phyloP scores from a whole-genome alignment of 2,113 vertebrate genomes.

The Merops nubicus region DNA sequence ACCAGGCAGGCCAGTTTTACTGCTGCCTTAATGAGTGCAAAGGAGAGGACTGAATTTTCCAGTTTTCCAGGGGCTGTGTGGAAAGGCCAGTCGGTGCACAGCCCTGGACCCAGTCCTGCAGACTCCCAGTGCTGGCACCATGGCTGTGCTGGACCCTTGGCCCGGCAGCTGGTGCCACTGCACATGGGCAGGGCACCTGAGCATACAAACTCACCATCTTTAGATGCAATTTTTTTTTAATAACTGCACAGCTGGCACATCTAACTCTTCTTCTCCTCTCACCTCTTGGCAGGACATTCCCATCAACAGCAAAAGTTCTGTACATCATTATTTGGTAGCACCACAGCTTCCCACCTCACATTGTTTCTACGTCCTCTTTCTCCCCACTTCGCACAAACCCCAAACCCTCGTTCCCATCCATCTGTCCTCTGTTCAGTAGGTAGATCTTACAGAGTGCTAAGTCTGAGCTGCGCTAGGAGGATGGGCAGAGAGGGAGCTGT shows the following conservation, averaged over 20 bases:
- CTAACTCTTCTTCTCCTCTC: not conserved
- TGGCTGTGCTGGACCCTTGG: not conserved
- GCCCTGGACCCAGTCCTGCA: not conserved
- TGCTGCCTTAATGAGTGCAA: not conserved
- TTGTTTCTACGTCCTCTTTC: not conserved
- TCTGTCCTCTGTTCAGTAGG: not conserved
- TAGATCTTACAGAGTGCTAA: not conserved
- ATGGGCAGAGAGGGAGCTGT: not conserved
- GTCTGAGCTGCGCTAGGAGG: not conserved
- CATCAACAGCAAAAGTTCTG: no score
- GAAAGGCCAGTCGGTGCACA: accelerated
- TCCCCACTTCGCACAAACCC: not conserved
- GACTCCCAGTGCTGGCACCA: not conserved
- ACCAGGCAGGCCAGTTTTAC: conserved; percentile 40
- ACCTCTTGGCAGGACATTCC: not conserved
- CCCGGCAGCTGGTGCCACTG: accelerated
- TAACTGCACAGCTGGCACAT: not conserved
- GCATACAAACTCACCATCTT: not conserved
- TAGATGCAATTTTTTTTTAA: not conserved
- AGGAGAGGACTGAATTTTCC: not conserved
- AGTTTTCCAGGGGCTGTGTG: not conserved
- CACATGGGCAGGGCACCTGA: not conserved
- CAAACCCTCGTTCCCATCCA: not conserved
- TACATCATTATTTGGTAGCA: not conserved
- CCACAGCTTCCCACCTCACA: not conserved